Percentiles rank a stretch among this genome's conserved stretches.
phyloP scores from a whole-genome alignment of 2,797 vertebrate species.

The Morus bassanus region DNA sequence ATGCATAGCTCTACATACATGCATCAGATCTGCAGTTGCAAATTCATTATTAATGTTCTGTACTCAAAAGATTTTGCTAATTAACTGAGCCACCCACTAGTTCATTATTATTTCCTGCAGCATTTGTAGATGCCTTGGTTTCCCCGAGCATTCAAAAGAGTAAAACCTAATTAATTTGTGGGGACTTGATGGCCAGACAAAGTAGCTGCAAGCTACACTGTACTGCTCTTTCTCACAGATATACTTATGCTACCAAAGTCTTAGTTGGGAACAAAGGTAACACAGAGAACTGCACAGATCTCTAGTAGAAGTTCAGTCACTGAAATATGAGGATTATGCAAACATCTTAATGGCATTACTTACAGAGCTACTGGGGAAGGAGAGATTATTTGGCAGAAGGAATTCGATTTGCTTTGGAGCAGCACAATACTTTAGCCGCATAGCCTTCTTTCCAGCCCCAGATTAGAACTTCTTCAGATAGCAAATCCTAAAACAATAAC shows the following conservation, averaged over 20 bases:
- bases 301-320: neutral
- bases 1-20: neutral
- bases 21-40: neutral
- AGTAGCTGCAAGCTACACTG: neutral
- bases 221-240: neutral
- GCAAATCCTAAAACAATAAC: neutral
- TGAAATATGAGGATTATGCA: slow-evolving; percentile 7
- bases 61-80: neutral
- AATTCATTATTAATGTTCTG: neutral
- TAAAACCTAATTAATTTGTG: slow-evolving; percentile 10
- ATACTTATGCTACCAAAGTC: neutral
- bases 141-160: neutral
- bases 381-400: neutral
- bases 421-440: neutral
- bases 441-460: neutral
- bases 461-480: neutral
- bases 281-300: neutral
- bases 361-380: neutral
- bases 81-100: neutral
- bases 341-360: neutral
- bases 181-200: neutral
- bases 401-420: slow-evolving; percentile 1
- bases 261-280: neutral
- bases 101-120: neutral
- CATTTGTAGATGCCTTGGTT: neutral